Conservation (phyloP, 2,797 vertebrate species). For the Channa striata region DNA sequence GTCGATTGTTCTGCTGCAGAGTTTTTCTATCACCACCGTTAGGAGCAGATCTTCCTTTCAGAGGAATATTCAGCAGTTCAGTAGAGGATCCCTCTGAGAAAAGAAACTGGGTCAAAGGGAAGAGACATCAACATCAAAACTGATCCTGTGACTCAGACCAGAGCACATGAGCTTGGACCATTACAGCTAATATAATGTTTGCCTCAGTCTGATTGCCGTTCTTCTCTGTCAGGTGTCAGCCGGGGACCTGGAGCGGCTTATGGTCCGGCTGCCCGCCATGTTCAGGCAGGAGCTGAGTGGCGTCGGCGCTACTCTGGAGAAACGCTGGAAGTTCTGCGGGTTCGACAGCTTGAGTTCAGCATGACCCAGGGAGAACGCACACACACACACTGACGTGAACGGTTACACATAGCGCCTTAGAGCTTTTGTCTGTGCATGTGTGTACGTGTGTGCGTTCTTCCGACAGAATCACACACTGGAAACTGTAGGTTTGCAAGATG, state of each 20-base stretch:
- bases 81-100: no score
- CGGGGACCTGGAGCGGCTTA: slow-evolving; percentile 91
- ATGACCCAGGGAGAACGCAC: slow-evolving; percentile 79
- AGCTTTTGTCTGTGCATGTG: slow-evolving; percentile 2
- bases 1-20: no score
- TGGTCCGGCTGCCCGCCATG: slow-evolving; percentile 92
- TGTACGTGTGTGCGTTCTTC: slow-evolving; percentile 9
- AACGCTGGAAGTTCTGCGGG: slow-evolving; percentile 97
- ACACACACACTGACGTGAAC: slow-evolving; percentile 26
- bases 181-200: no score
- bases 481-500: neutral
- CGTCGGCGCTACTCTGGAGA: slow-evolving; percentile 95
- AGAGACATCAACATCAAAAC: no score
- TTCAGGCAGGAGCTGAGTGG: slow-evolving; percentile 97
- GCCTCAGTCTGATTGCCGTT: neutral
- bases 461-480: slow-evolving; percentile 8
- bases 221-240: slow-evolving; percentile 87
- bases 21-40: no score
- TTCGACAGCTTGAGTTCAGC: slow-evolving; percentile 92
- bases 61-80: no score
- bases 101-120: no score
- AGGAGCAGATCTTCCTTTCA: no score
- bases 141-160: no score
- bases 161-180: no score
- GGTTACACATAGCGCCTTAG: neutral